phyloP scores from a whole-genome alignment of 2,888 invertebrate species.

The Oscheius myriophilus region DNA sequence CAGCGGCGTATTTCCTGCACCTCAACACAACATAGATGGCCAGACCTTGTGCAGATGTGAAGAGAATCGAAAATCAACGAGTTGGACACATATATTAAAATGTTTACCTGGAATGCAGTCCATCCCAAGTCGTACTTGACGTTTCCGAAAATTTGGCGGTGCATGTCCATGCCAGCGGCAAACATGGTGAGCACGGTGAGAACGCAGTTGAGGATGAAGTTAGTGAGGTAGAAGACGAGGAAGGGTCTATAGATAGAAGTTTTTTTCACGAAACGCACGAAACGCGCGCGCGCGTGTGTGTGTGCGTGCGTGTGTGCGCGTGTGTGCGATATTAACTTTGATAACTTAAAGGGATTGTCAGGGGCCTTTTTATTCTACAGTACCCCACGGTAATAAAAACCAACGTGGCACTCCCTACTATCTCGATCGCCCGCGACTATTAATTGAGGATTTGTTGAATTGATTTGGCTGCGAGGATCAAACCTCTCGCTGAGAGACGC shows the following conservation, averaged over 20 bases:
- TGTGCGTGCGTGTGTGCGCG: too few species aligned
- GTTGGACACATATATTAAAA: neutral
- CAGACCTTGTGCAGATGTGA: constrained; percentile 53
- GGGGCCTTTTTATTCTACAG: too few species aligned
- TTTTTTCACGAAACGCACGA: neutral
- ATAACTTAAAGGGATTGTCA: too few species aligned
- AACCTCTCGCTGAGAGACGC: too few species aligned
- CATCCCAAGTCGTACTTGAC: constrained; percentile 52
- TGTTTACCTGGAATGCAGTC: constrained; percentile 51
- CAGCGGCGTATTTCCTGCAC: constrained; percentile 52
- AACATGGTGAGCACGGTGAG: constrained; percentile 51
- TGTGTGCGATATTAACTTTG: too few species aligned
- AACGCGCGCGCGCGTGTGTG: too few species aligned
- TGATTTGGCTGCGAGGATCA: too few species aligned
- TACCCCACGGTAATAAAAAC: too few species aligned
- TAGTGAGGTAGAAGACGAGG: constrained; percentile 55
- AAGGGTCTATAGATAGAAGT: constrained; percentile 42
- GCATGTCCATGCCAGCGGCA: constrained; percentile 51
- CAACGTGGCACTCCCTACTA: too few species aligned
- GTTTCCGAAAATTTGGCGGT: constrained; percentile 53
- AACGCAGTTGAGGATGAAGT: constrained; percentile 53
- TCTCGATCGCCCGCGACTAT: too few species aligned
- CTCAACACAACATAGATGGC: constrained; percentile 59
- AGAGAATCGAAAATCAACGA: constrained; percentile 35
- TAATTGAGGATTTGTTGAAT: too few species aligned